phyloP scores from a whole-genome alignment of 2,113 vertebrate species.

The Sturnus vulgaris region DNA sequence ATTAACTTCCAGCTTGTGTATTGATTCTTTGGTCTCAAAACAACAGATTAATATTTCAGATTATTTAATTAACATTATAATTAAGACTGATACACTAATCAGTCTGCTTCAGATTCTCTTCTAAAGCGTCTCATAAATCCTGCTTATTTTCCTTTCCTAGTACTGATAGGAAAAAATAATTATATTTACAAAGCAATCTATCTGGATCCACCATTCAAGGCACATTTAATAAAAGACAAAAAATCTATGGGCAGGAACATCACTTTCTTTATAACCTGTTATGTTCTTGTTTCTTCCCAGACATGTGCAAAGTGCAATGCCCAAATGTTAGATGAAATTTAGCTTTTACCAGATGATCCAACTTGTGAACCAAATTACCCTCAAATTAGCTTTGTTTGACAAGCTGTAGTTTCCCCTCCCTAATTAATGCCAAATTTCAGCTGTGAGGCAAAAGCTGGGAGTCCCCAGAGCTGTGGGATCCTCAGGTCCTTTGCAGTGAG shows the following conservation, averaged over 20 bases:
- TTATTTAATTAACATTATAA: constrained; percentile 47
- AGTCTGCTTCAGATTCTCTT: constrained; percentile 30
- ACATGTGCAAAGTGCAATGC: not conserved
- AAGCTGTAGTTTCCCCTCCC: not conserved
- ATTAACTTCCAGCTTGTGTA: not conserved
- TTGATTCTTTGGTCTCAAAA: constrained; percentile 47
- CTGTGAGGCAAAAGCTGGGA: not conserved
- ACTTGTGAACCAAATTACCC: not conserved
- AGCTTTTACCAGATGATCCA: not conserved
- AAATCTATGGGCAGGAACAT: not conserved
- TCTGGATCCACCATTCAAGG: not conserved
- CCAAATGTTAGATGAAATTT: not conserved
- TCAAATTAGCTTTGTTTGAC: not conserved
- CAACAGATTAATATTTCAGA: constrained; percentile 42
- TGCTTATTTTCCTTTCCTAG: constrained; percentile 18
- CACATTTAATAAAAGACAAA: not conserved
- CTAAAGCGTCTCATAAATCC: constrained; percentile 12
- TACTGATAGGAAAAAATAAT: constrained; percentile 21
- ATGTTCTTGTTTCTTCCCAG: not conserved
- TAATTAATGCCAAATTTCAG: not conserved
- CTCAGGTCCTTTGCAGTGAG: not conserved
- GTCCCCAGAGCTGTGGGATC: not conserved
- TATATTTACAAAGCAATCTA: not conserved
- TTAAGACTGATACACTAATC: constrained; percentile 43
- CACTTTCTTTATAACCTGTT: not conserved